Base-by-base conservation (phyloP, 1,140 invertebrate species). In the Heliconius congener region DNA sequence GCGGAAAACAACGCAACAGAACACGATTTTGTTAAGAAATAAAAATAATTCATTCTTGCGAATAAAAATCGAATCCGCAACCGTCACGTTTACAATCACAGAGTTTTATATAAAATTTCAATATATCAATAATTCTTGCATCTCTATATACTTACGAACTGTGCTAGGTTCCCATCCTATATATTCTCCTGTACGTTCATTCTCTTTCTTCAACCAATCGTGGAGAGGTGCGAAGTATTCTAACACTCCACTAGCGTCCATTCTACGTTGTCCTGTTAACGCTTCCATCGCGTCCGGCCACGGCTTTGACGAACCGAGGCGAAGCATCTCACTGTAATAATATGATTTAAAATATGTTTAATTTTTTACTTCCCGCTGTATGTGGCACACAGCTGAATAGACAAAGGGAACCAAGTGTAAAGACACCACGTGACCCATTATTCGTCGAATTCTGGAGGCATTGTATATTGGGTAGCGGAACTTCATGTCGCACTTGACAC, bases 201-300 rank as follows among this genome's bases (percentile, higher is more conserved):
- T 99, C 86, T 98, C 96, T 19, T 95, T 91, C 83, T 96, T 95
- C 42, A 98, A 88, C 97, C 97, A 98, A n/a, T 97, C 95, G 37
- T 96, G 91, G 0, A 98, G 89, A 1, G 97, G 97, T 78, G 96
- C 95, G 90, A 97, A 98, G 90, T 97, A 98, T 78, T 97, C 96
- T 74, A 98, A 92, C 0, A 98, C 93, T 11, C 97, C 96, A 79
- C 95, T 94, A 4, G 97, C 96, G 79, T 96, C 96, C 96, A 99
- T 97, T 55, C 95, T 95, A 34, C 96, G 94, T 83, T 97, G 96
- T 0, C 97, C 97, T 55, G 98, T 98, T 19, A 99, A 90, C 39
- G 95, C 95, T 90, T 98, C 96, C 96, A 99, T 96, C 42, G 97
- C 97, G 83, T 97, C 97, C 71, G 96, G 96, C 98, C 98, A 99